Percentiles rank a stretch among this genome's conserved stretches.
phyloP scores from a whole-genome alignment of 2,113 vertebrate genomes.

The Porphyrio hochstetteri region DNA sequence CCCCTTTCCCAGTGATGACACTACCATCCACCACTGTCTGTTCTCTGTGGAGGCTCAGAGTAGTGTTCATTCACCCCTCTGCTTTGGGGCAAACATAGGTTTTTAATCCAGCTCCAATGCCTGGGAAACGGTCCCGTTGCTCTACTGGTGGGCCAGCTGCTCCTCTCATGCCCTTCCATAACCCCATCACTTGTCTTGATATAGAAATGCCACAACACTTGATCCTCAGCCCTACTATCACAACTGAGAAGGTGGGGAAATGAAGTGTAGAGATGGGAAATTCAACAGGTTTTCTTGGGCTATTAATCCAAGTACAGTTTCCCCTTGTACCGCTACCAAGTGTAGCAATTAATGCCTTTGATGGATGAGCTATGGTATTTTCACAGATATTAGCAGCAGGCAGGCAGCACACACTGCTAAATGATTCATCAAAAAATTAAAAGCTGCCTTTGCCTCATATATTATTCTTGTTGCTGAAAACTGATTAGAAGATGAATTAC shows the following conservation, averaged over 20 bases:
- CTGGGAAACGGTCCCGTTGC: neutral
- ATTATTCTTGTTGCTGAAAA: neutral
- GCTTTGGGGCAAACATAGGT: fast-evolving
- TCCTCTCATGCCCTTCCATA: neutral
- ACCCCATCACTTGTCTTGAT: neutral
- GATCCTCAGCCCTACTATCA: neutral
- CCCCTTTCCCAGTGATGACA: neutral
- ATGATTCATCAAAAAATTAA: neutral
- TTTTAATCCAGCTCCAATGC: neutral
- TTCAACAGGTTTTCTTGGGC: neutral
- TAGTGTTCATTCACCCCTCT: fast-evolving
- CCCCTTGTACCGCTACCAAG: neutral
- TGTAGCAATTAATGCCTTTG: neutral
- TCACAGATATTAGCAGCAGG: neutral
- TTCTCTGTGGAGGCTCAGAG: neutral
- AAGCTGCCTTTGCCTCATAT: neutral
- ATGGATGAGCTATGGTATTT: neutral
- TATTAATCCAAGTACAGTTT: neutral
- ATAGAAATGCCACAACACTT: neutral
- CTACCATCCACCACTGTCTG: fast-evolving
- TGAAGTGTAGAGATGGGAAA: neutral
- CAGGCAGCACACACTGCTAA: neutral
- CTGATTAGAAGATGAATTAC: neutral
- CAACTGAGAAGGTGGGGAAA: neutral
- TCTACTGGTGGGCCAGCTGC: neutral